Conservation (phyloP, 2,113 vertebrate genomes). For the Callipepla squamata region DNA sequence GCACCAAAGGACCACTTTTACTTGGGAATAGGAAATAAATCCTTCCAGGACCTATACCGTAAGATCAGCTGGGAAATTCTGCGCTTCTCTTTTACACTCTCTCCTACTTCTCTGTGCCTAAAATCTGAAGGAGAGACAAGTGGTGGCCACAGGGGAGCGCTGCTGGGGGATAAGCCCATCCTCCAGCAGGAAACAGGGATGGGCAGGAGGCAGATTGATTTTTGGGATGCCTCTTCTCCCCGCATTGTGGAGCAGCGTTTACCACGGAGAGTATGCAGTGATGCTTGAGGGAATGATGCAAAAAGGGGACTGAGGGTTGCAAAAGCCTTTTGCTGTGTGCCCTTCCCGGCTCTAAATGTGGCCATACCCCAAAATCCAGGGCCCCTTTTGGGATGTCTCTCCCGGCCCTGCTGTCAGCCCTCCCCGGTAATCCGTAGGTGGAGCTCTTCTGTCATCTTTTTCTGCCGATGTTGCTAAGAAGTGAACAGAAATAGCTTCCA, state of each 20-base stretch:
- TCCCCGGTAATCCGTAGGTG: constrained; percentile 63
- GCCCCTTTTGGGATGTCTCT: background rate
- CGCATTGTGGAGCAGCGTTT: fast-evolving
- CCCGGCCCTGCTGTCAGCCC: constrained; percentile 14
- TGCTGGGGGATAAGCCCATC: too few species aligned
- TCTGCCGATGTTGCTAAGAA: constrained; percentile 53
- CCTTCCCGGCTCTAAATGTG: fast-evolving
- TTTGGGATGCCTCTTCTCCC: background rate
- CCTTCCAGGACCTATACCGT: background rate
- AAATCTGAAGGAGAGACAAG: background rate
- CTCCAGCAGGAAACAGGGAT: background rate
- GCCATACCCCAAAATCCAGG: background rate
- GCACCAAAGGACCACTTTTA: background rate
- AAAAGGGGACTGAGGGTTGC: background rate
- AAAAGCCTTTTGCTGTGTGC: background rate
- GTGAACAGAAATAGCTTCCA: constrained; percentile 58
- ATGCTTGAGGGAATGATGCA: background rate
- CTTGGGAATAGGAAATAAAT: background rate
- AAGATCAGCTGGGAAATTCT: background rate
- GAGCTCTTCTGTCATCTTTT: constrained; percentile 71
- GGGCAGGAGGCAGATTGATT: too few species aligned
- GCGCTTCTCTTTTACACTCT: background rate
- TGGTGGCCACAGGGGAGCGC: background rate
- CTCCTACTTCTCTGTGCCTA: fast-evolving
- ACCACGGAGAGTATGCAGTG: background rate